Conservation (phyloP, 1,140 invertebrate genomes). For the Lepidurus couesii region DNA sequence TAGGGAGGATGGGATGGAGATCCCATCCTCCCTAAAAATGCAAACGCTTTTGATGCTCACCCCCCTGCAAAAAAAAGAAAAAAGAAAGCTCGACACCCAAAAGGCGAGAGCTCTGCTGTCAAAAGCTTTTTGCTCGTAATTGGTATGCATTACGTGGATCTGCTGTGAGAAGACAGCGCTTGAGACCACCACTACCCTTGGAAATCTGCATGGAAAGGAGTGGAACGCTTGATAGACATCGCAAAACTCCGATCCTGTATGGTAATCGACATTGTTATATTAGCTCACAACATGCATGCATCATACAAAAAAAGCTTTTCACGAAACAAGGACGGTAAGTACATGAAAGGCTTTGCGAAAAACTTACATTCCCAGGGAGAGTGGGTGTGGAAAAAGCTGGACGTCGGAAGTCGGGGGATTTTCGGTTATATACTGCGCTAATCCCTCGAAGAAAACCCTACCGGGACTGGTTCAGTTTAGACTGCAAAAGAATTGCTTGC, state of each 20-base stretch:
- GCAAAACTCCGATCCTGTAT: neutral
- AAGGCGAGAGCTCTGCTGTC: neutral
- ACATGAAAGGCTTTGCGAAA: too few species aligned
- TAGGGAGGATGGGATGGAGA: neutral
- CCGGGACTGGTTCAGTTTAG: too few species aligned
- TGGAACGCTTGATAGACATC: neutral
- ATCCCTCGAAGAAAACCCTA: too few species aligned
- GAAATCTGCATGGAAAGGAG: conserved; percentile 3
- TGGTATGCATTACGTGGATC: conserved; percentile 18
- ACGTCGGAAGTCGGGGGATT: too few species aligned
- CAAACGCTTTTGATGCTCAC: neutral
- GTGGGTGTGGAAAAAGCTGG: too few species aligned
- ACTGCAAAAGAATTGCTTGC: too few species aligned
- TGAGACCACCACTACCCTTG: neutral
- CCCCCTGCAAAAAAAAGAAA: neutral
- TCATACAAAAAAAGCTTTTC: too few species aligned
- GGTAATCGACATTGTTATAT: neutral
- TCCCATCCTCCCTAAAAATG: neutral
- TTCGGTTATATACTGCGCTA: too few species aligned
- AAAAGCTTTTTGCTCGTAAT: conserved; percentile 15
- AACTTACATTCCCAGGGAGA: too few species aligned
- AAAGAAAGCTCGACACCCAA: neutral
- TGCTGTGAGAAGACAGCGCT: neutral
- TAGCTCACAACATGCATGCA: neutral
- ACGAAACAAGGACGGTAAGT: too few species aligned